Evolutionary conservation across 2,888 invertebrate genomes (phyloP), one percentile per base, ranked within the genome.

Genomic region (Orchesellides sinensis): DNA sequence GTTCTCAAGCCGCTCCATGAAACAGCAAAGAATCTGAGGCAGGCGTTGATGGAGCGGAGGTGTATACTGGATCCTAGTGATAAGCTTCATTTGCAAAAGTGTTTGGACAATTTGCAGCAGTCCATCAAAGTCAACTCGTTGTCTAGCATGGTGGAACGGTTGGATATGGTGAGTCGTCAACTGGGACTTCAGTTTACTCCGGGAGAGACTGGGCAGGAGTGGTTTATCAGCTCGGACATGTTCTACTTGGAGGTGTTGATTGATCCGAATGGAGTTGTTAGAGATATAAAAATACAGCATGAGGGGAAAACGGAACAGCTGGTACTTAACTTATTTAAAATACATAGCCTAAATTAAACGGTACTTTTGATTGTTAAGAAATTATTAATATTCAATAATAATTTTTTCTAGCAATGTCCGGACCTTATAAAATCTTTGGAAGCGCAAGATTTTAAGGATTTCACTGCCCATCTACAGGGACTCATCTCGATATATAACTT

Each of bases 181-280:
- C 92, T 97, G 84, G 96, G 96, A 47, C 92, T 97, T 75, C 96
- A 97, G 90, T 96, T 97, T 90, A 95, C 95, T 89, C 94, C 95
- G 84, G 96, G 95, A 73, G 93, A 94, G 81, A 94, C 95, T 65
- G 95, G 95, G 56, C 94, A 94, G 4, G 95, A 95, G 89, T 92
- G 96, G 83, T 97, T 97, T 89, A 97, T 98, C 90, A 97, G 96
- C 49, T 97, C 97, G 0, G 98, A 98, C 89, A 97, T 98, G 97
- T 98, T 98, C 90, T 97, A 96, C 90, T 92, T 98, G 88, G 97
- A 98, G 92, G 95, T 98, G 88, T 91, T 96, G 72, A 92, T 98
- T 73, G 97, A 98, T 89, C 92, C 94, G 2, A 93, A 93, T 47
- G 98, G 97, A 25, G 92, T 93, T 35, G 95, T 98, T 0, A 94